Base-by-base conservation (phyloP, 1,140 invertebrate genomes). In the Leptestheria dahalacensis region DNA sequence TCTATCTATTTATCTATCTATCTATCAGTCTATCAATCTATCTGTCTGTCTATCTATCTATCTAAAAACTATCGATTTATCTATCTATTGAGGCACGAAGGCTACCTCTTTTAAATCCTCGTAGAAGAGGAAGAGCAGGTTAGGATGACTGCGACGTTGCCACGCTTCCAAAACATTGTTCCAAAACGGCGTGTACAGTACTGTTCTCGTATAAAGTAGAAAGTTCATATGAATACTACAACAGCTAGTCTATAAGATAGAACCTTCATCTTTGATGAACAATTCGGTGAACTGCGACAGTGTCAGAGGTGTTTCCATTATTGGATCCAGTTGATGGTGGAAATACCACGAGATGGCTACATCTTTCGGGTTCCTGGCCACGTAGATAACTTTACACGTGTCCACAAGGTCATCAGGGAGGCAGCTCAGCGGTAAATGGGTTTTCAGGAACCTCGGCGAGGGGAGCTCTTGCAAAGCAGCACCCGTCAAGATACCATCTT, bases 281-380 rank as follows among this genome's bases (percentile, higher is more conserved):
- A 28, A 41, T 1, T 61, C 54, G 23, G 28, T 48, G 28, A 61
- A 61, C n/a, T 57, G 26, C 24, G 50, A 26, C 1, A 61, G 87
- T 65, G 85, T 79, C 2, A 84, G 84, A 9, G 72, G 64, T 65
- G 82, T 91, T 21, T 82, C 82, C 66, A 85, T 83, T 0, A 84
- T 84, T 58, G 78, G 79, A 54, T 84, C 79, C 1, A 82, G 71
- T 64, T 79, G 76, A 68, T 86, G 84, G 33, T 90, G 78, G 70
- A 90, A 81, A 68, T 83, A 92, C 70, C 83, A 90, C 0, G 88
- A 91, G 0, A 91, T 84, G 2, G 79, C 85, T 0, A 89, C 83
- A 69, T 91, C 88, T 70, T 72, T 75, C 0, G 73, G 73, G 63
- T 77, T 74, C 26, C 75, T 62, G 48, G 59, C 61, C 0, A 71